Base-by-base conservation (phyloP, 2,888 invertebrate species). In the Ischnus inquisitorius region DNA sequence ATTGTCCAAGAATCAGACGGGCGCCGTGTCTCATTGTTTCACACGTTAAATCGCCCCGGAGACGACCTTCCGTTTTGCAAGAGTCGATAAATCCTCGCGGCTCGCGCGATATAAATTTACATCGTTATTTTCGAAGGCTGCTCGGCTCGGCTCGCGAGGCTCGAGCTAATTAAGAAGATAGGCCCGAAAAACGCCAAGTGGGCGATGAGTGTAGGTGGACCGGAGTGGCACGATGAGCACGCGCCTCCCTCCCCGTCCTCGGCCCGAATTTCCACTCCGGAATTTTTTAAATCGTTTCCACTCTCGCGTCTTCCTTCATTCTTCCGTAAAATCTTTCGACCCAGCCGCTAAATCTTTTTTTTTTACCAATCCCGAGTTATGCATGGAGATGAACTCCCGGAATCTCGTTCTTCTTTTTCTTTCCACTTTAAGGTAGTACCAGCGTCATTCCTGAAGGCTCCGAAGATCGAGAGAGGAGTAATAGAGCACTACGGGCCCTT, bases 91-190 rank as follows among this genome's bases (percentile, higher is more conserved):
- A 54, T 54, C 12, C 12, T 54, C 54, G 54, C 54, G 1, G 10
- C 54, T 19, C 8, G 54, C 2, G 3, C 10, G 12, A 12, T 22
- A 54, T 54, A 19, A 54, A 54, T 54, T 60, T 41, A 19, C 54
- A 62, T 62, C 19, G 3, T 34, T 41, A 68, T 68, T 77, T 34
- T 34, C 68, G 77, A 84, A 84, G 83, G 77, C 39, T 57, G 64
- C 8, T 4, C 34, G 62, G 57, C 64, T 68, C 39, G 69, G 12
- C 46, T 46, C n/a, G 54, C 60, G 43, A 62, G 60, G 72, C 46
- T 74, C 41, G 62, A 22, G 64, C 68, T 80, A 84, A 84, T 84
- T 84, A 74, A 84, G 77, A 74, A 84, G 77, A 80, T 74, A 74
- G 39, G 25, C 60, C 77, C 74, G 54, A 74, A 74, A 77, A 74